Base-by-base conservation (phyloP, 2,113 vertebrate species). In the Lota lota region DNA sequence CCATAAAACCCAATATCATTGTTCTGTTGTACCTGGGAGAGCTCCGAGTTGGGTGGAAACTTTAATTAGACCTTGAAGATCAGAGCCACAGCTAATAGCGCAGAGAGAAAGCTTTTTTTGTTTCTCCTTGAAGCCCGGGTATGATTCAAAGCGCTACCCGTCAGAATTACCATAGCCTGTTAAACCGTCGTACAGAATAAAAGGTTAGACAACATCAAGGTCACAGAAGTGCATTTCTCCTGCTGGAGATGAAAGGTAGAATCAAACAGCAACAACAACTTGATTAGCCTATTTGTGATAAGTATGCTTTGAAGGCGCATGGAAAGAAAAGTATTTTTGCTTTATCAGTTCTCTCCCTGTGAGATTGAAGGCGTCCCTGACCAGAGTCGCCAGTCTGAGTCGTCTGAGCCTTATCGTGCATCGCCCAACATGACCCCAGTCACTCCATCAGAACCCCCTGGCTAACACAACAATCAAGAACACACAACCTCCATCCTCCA, bases 271-370 rank as follows among this genome's bases (percentile, higher is more conserved):
- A 56, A 56, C 53, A 87, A 81, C 77, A 84, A 87, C 82, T 84
- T 83, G 82, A 87, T 90, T 71, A 81, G 80, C 75, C 77, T 81
- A 79, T 88, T 90, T 88, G 83, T 72, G 73, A 82, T 67, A 82
- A 81, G 57, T 59, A 74, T 61, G 83, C 87, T 90, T 90, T 89
- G 84, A 89, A 89, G 90, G 82, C 63, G 51, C 61, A 76, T 66
- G 57, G 69, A 60, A 82, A 63, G 76, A 79, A 85, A 21, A 59
- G n/a, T 83, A 58, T 67, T 75, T 82, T 82, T 84, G 72, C 65
- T 66, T 79, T 78, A 82, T 87, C 74, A 70, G 77, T 75, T 75
- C 57, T 81, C 67, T 77, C 51, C 72, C 68, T 72, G 73, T 68
- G 50, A 72, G 66, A 72, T 56, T 54, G 66, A 78, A 76, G 69